These are phyloP conservation scores for Amia ocellicauda DNA, from an alignment of 2,113 vertebrate genomes.

Conservation along the genomic window DNA sequence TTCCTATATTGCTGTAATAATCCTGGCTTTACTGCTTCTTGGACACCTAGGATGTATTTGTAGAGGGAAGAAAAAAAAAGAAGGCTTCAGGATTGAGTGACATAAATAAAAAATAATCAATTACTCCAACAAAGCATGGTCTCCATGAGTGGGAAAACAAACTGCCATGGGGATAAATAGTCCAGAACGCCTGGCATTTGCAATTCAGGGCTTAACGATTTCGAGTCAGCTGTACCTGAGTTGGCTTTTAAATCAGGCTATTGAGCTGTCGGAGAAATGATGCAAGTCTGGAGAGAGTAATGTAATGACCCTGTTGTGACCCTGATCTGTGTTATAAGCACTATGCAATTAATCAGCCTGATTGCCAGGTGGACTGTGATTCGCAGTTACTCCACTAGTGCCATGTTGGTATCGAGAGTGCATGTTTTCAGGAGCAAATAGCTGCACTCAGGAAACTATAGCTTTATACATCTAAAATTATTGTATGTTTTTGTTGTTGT, in stretches of 20 bases:
- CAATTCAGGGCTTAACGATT: neutral
- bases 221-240: neutral
- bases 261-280: neutral
- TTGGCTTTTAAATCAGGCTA: neutral
- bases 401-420: slow-evolving; percentile 7
- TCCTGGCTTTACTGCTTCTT: too few relatives aligned
- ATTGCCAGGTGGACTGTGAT: slow-evolving; percentile 51
- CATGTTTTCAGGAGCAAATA: too few relatives aligned
- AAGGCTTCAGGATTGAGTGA: neutral
- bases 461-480: too few relatives aligned
- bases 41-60: too few relatives aligned
- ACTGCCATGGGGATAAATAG: neutral
- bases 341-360: too few relatives aligned
- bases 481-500: too few relatives aligned
- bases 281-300: too few relatives aligned
- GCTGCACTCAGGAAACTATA: too few relatives aligned
- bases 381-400: slow-evolving; percentile 61
- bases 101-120: neutral
- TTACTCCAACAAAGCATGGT: neutral
- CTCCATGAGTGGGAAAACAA: neutral
- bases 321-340: too few relatives aligned
- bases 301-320: too few relatives aligned
- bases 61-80: neutral
- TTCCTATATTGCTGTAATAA: too few relatives aligned
- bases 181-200: neutral